These are phyloP conservation scores for Caranx ignobilis DNA, from an alignment of 2,113 vertebrate species.

Conservation along the genomic window DNA sequence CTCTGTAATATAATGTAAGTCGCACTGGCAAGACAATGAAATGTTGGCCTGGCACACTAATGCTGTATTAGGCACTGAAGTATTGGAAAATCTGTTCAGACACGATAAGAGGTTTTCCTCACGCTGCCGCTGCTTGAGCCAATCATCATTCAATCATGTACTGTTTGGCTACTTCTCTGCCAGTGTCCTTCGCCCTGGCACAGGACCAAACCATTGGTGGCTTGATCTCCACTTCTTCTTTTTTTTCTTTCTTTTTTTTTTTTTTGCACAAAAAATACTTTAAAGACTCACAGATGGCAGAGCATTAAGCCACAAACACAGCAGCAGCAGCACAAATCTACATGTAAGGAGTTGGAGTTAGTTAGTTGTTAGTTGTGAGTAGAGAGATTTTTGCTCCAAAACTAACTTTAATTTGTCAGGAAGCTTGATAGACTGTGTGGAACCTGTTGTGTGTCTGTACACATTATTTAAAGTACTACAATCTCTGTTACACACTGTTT, in stretches of 20 bases:
- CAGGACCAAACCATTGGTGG: constrained; percentile 42
- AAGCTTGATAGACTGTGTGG: constrained; percentile 13
- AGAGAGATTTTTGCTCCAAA: constrained; percentile 8
- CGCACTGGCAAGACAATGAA: constrained; percentile 41
- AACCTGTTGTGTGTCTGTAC: constrained; percentile 3
- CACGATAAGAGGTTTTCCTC: constrained; percentile 67
- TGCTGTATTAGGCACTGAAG: constrained; percentile 41
- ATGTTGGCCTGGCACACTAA: constrained; percentile 27
- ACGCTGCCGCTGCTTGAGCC: constrained; percentile 46
- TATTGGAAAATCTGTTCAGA: constrained; percentile 64
- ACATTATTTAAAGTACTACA: neutral
- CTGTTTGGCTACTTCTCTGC: constrained; percentile 50
- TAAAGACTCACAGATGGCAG: constrained; percentile 48
- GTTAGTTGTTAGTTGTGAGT: constrained; percentile 3
- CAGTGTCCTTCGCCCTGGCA: constrained; percentile 33
- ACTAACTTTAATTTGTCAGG: neutral
- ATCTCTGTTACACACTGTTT: neutral
- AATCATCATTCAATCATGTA: constrained; percentile 60
- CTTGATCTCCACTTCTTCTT: constrained; percentile 50
- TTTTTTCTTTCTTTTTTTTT: neutral
- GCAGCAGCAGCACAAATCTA: constrained; percentile 30
- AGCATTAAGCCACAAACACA: constrained; percentile 30
- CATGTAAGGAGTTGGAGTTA: constrained; percentile 13
- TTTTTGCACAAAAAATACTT: constrained; percentile 37
- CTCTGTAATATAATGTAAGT: constrained; percentile 33